Conservation (phyloP, 2,888 invertebrate species). For the Drosophila demipolita region DNA sequence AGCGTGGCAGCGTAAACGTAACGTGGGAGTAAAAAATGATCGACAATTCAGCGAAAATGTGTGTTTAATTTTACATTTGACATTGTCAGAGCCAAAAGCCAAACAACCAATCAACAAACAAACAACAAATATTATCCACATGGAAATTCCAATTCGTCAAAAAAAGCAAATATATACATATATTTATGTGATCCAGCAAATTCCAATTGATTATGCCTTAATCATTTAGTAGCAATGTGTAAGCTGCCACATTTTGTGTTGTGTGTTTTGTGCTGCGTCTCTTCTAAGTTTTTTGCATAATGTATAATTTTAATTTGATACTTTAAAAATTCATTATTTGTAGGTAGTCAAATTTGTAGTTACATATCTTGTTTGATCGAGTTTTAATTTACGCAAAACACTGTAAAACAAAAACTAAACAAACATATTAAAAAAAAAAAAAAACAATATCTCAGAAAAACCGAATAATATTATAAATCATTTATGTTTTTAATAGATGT, state of each 20-base stretch:
- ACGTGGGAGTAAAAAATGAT: slow-evolving; percentile 14
- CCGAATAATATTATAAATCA: slow-evolving; percentile 24
- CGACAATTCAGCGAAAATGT: slow-evolving; percentile 52
- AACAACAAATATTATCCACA: slow-evolving; percentile 9
- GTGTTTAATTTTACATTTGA: slow-evolving; percentile 73
- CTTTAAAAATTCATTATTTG: slow-evolving; percentile 24
- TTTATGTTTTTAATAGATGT: slow-evolving; percentile 16
- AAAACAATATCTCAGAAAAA: slow-evolving; percentile 54
- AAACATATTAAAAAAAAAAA: slow-evolving; percentile 3
- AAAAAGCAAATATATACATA: not conserved
- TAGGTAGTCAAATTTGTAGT: slow-evolving; percentile 72
- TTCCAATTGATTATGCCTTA: slow-evolving; percentile 26
- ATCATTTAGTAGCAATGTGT: slow-evolving; percentile 40
- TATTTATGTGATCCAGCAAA: slow-evolving; percentile 34
- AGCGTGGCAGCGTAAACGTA: slow-evolving; percentile 52
- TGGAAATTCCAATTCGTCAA: slow-evolving; percentile 27
- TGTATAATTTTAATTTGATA: slow-evolving; percentile 29
- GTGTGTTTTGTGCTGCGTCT: slow-evolving; percentile 34
- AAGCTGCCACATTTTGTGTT: slow-evolving; percentile 32
- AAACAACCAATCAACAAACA: slow-evolving; percentile 22
- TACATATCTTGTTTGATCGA: slow-evolving; percentile 36
- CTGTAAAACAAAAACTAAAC: not conserved
- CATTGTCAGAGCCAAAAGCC: slow-evolving; percentile 38
- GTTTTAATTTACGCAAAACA: slow-evolving; percentile 25
- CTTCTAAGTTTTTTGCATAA: slow-evolving; percentile 33